Percentiles rank a stretch among this genome's conserved stretches.
phyloP scores from a whole-genome alignment of 2,888 invertebrate species.

The Scaptomyza cyrtandrae region DNA sequence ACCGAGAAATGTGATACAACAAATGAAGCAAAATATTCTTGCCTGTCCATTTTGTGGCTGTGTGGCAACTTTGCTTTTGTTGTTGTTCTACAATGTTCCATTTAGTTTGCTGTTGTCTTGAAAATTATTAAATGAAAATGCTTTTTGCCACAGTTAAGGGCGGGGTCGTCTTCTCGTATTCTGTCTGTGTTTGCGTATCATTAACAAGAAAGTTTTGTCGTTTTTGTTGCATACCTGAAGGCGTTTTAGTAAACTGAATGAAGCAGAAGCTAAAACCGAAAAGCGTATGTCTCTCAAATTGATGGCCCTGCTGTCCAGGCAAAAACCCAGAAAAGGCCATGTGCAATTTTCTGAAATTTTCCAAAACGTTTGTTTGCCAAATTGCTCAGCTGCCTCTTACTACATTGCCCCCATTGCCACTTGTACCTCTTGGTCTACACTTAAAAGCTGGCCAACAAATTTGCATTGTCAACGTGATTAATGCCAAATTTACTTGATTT shows the following conservation, averaged over 20 bases:
- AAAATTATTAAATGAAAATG: slow-evolving; percentile 48
- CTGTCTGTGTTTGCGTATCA: slow-evolving; percentile 56
- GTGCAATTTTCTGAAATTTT: slow-evolving; percentile 35
- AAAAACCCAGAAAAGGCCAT: background rate
- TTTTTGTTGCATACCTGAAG: slow-evolving; percentile 48
- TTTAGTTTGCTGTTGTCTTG: slow-evolving; percentile 16
- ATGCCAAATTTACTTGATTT: slow-evolving; percentile 47
- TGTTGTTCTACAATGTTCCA: background rate
- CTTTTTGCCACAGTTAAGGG: slow-evolving; percentile 32
- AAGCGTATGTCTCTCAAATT: slow-evolving; percentile 40
- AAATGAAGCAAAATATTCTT: slow-evolving; percentile 9
- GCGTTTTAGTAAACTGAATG: slow-evolving; percentile 41
- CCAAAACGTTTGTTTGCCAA: slow-evolving; percentile 45
- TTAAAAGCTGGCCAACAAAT: slow-evolving; percentile 19
- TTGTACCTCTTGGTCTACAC: slow-evolving; percentile 6
- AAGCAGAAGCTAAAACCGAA: slow-evolving; percentile 12
- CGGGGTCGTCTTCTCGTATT: background rate
- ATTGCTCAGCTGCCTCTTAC: slow-evolving; percentile 17
- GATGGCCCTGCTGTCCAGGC: slow-evolving; percentile 20
- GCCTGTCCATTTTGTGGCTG: slow-evolving; percentile 7
- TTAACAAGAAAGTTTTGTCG: slow-evolving; percentile 44
- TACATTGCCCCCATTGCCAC: too few species aligned
- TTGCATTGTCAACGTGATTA: slow-evolving; percentile 49
- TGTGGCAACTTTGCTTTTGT: slow-evolving; percentile 8
- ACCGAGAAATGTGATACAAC: slow-evolving; percentile 1